Evolutionary conservation across 1,140 invertebrate genomes (phyloP).

Genomic region (Orchestia grillus): DNA sequence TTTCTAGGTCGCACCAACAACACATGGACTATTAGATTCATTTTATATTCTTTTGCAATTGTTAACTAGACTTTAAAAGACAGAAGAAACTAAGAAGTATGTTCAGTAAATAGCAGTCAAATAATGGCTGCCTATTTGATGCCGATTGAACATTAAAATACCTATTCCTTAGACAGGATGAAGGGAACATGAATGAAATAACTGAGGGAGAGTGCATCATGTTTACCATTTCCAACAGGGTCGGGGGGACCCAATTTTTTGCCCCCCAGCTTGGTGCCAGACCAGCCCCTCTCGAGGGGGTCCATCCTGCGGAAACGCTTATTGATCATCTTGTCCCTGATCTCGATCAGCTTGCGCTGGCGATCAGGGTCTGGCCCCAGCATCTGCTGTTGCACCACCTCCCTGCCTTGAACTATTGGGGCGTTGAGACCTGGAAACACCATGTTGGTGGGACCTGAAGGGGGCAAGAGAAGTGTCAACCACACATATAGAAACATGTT

Average conservation of each 20-base stretch:
- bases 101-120: no score
- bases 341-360: slow-evolving; percentile 79
- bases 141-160: no score
- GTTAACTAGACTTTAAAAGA: no score
- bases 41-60: no score
- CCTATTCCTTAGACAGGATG: neutral
- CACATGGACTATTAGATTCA: no score
- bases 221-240: slow-evolving; percentile 78
- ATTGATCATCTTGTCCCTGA: slow-evolving; percentile 80
- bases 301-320: slow-evolving; percentile 77
- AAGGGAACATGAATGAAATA: no score
- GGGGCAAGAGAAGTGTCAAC: neutral
- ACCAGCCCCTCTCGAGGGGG: slow-evolving; percentile 91
- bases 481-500: no score
- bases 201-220: no score
- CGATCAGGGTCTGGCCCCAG: slow-evolving; percentile 81
- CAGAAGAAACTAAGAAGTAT: no score
- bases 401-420: slow-evolving; percentile 83
- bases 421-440: slow-evolving; percentile 93
- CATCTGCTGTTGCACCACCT: slow-evolving; percentile 80
- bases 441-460: slow-evolving; percentile 76
- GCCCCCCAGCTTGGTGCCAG: slow-evolving; percentile 84
- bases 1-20: no score
- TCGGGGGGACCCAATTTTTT: slow-evolving; percentile 89
- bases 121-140: no score